Percentiles rank a stretch among this genome's conserved stretches.
Conservation (phyloP, 1,140 invertebrate genomes). For the Monomorium pharaonis region DNA sequence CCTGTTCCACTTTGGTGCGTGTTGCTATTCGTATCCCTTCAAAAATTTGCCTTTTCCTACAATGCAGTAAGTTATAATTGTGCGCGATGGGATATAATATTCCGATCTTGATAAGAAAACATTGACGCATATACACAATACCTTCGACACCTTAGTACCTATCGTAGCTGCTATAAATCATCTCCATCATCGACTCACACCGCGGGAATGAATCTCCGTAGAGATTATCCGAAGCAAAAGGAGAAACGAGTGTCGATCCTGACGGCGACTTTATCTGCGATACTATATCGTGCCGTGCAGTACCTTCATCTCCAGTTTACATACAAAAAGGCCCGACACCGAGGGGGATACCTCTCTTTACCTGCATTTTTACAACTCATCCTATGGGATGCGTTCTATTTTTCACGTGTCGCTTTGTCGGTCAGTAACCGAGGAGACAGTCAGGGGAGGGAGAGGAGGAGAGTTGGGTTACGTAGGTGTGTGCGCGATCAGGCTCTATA, state of each 20-base stretch:
- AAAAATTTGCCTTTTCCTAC: not conserved
- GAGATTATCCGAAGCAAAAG: not conserved
- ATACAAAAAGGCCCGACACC: not conserved
- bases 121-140: not conserved
- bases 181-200: not conserved
- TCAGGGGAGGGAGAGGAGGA: too few relatives aligned
- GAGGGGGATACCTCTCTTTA: too few relatives aligned
- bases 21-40: not conserved
- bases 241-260: not conserved
- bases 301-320: not conserved
- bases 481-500: not conserved
- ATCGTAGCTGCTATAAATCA: not conserved
- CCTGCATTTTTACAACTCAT: not conserved
- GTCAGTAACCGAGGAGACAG: not conserved
- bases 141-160: not conserved
- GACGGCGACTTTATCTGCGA: not conserved
- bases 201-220: not conserved
- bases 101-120: not conserved
- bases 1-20: not conserved
- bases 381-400: not conserved
- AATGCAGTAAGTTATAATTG: not conserved
- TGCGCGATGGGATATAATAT: not conserved
- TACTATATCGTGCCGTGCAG: not conserved
- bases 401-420: constrained; percentile 12
- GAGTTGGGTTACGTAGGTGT: not conserved